Base-by-base conservation (phyloP, 2,797 vertebrate species). In the Acrossocheilus fasciatus region DNA sequence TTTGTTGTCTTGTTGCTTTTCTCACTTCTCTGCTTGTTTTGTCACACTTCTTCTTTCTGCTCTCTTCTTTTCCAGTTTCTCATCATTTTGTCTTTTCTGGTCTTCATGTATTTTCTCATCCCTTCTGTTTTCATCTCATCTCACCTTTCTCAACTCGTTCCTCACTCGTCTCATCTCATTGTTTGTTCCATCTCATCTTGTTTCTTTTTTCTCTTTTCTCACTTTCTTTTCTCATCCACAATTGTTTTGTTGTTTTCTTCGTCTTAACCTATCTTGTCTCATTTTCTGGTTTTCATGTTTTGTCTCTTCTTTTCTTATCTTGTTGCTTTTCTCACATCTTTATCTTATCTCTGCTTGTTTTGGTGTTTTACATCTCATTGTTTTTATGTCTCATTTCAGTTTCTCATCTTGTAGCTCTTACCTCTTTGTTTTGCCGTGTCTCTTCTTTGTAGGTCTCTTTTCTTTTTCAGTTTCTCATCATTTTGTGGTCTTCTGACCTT, bases 201-300 rank as follows among this genome's bases (percentile, higher is more conserved):
- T 75, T n/a, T 17, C 23, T 74, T 74, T 41, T 26, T 43, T n/a
- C 73, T 17, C 23, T 74, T 74, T 41, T 26, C 72, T n/a, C 73
- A 11, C 50, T 5, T 17, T 54, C 52, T 54, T 6, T 18, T 54
- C 52, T 45, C 23, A 14, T 74, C 39, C 41, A 41, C 8, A 41
- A 41, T 74, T 47, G 10, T 74, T 20, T n/a, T 50, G 18, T 59
- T 1, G 15, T 54, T 54, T 52, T 54, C 74, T 50, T 81, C 1
- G 3, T 43, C 54, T 41, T 66, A 9, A 6, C 20, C 0, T 6
- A 30, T 76, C 74, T 81, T 4, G 3, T 43, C 54, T 41, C 0
- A 45, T 64, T 64, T 62, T 62, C 57, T 26, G 6, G 12, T 15
- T 43, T 78, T 78, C 11, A 39, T 23, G 20, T 26, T 10, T 78